phyloP scores from a whole-genome alignment of 2,113 vertebrate genomes.

The Rhinoptilus africanus region DNA sequence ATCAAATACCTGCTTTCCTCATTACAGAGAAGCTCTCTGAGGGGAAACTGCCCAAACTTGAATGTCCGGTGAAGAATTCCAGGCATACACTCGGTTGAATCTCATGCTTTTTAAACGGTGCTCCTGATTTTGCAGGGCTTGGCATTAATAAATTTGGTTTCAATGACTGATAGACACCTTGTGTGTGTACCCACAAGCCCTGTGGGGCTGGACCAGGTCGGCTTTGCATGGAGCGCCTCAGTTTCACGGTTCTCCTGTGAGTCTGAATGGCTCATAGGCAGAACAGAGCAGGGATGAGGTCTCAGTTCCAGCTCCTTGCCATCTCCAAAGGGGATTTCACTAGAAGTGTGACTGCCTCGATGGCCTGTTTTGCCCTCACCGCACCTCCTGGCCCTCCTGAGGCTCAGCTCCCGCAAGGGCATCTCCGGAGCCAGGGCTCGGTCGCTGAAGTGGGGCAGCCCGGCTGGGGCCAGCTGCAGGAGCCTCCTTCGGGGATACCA shows the following conservation, averaged over 20 bases:
- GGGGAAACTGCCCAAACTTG: background rate
- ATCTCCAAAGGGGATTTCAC: background rate
- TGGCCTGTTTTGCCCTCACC: background rate
- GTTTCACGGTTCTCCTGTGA: background rate
- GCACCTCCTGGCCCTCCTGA: background rate
- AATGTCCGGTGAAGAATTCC: background rate
- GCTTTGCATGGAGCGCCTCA: fast-evolving
- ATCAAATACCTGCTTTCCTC: background rate
- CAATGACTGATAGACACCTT: background rate
- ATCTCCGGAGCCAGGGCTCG: background rate
- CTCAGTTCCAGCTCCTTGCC: fast-evolving
- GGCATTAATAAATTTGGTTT: background rate
- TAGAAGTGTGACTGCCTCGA: background rate
- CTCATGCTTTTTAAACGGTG: background rate
- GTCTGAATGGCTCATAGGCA: fast-evolving
- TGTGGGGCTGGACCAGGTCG: fast-evolving
- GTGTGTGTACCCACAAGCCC: fast-evolving
- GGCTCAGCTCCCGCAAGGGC: too few species aligned
- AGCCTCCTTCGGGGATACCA: background rate
- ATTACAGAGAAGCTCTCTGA: background rate
- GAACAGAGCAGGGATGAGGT: fast-evolving
- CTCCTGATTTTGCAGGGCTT: background rate
- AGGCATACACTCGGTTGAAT: background rate
- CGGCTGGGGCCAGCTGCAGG: background rate
- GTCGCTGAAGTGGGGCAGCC: background rate